A percentile compares a stretch with the other conserved stretches of the same genome.
Conservation (phyloP, 2,797 vertebrate genomes). For the Siniperca scherzeri region DNA sequence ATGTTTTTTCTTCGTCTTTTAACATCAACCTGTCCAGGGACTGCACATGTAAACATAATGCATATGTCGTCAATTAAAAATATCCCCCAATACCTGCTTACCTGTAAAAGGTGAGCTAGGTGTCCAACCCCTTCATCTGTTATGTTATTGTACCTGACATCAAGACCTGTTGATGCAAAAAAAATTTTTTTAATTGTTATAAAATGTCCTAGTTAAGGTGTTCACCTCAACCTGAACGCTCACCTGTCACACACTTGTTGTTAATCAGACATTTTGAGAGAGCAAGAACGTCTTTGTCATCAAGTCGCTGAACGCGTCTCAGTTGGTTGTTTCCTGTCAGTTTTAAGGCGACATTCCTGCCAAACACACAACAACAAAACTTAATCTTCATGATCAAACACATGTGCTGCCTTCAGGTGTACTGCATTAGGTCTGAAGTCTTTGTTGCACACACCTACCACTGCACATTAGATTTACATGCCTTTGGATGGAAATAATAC, state of each 20-base stretch:
- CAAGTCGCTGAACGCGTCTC: conserved; percentile 76
- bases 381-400: background rate
- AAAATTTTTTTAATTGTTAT: background rate
- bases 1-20: background rate
- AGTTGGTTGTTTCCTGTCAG: conserved; percentile 85
- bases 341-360: conserved; percentile 76
- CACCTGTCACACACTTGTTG: conserved; percentile 84
- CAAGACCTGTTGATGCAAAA: conserved; percentile 82
- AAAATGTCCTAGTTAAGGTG: background rate
- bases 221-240: background rate
- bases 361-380: background rate
- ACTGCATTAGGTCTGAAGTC: no score
- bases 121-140: conserved; percentile 84
- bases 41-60: background rate
- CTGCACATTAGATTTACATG: background rate
- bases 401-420: background rate
- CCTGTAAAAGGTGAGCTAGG: conserved; percentile 87
- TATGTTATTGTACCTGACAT: conserved; percentile 88
- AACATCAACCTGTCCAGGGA: background rate
- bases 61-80: no score
- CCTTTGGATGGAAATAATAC: background rate
- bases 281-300: conserved; percentile 81
- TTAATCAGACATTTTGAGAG: conserved; percentile 79
- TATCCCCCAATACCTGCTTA: conserved; percentile 44
- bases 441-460: accelerated